Evolutionary conservation across 2,888 invertebrate genomes (phyloP), one percentile per base, ranked within the genome.

Genomic region (Dasysyrphus albostriatus): DNA sequence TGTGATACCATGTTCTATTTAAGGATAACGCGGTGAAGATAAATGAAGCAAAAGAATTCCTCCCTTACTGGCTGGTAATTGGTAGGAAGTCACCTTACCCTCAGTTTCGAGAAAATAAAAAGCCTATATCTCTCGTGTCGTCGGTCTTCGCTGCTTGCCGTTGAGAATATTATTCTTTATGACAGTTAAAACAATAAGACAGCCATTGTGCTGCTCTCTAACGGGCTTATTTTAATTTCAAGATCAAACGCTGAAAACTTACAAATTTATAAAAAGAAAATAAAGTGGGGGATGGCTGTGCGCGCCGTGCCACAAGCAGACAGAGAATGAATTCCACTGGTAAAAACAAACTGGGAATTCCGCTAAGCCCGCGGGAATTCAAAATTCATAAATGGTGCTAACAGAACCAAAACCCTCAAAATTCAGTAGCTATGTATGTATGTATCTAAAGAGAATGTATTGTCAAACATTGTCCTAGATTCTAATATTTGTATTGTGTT

Each of bases 21-120:
- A 88, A 80, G 88, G 79, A 88, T 88, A 88, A 88, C 75, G 75
- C 72, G 72, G 78, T 72, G 58, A 89, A 89, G 89, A 89, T 88
- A 89, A 89, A 89, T 89, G 89, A 89, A 80, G 70, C 70, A 74
- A 83, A 78, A 19, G 65, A 74, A 44, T 51, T 29, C 70, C 54
- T 59, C 83, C 81, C 72, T 37, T 42, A 37, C 37, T 37, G 2
- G 0, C 2, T 7, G 39, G 61, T 61, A 24, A 16, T 32, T 47
- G 58, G 16, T 54, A 78, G 58, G 14, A 47, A 78, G 67, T 34
- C 56, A 82, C 37, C 80, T 58, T 19, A 44, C 29, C 29, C 19
- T 51, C 70, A 39, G 44, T 24, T 69, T 75, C 59, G 51, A 16
- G 29, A 61, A 76, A 54, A 51, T 19, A 16, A 51, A 54, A 12